Base-by-base conservation (phyloP, 2,113 vertebrate genomes). In the Dipodomys spectabilis region DNA sequence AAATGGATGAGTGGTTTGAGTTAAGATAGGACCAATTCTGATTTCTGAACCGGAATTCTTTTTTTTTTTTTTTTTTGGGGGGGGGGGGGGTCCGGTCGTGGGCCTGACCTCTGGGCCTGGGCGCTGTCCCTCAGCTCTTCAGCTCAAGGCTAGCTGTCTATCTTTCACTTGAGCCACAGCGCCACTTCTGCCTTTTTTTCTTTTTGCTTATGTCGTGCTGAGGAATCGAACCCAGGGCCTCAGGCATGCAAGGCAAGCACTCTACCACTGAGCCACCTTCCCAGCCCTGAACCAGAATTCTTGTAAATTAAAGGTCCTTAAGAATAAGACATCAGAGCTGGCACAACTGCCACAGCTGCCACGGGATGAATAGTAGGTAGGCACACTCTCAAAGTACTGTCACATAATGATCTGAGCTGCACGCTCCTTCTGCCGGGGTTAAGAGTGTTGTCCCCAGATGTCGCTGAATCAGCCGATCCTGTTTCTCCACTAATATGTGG, bases 331-430 rank as follows among this genome's bases (percentile, higher is more conserved):
- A 15, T 23, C 22, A 65, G 16, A 72, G 30, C 28, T 3, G 0
- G 10, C 60, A 57, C 53, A 44, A 45, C 57, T 94, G 60, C 79
- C 57, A 25, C n/a, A 57, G 82, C 10, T 77, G 68, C 74, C 88
- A 25, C 45, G 16, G 73, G 1, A 13, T 62, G 53, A 86, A 92
- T 12, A 53, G 23, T 1, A 49, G 77, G 81, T 35, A 88, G 83
- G 20, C 86, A 92, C 27, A 88, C 20, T n/a, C 73, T 32, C 84
- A 72, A 82, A 80, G 79, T 39, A 35, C 65, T 90, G 83, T 88
- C 30, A 79, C 82, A 90, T 74, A 92, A 75, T 49, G 49, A 92
- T 82, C 78, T 83, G 6, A 81, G 68, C 16, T 18, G 28, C 28
- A 83, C 89, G 86, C 94, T 72, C 39, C 68, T 75, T 64, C 53